These are phyloP conservation scores for Megaleporinus macrocephalus DNA, from an alignment of 2,113 vertebrate species.

Conservation along the genomic window DNA sequence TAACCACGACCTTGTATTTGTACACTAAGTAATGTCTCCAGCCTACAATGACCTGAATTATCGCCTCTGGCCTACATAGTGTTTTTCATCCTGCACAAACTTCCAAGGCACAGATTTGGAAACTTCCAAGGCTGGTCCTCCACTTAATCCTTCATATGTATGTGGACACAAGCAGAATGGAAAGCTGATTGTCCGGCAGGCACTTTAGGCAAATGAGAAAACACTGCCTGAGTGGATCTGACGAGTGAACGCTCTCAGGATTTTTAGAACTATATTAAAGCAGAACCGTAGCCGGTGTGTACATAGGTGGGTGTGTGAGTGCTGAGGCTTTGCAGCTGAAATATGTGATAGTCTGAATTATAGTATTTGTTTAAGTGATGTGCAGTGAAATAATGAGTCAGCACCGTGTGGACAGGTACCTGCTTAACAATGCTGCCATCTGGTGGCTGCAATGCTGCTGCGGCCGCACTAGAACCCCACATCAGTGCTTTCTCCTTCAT, in stretches of 20 bases:
- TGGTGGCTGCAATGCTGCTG: constrained; percentile 3
- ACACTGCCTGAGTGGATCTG: neutral
- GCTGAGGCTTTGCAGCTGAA: neutral
- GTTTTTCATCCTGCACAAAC: constrained; percentile 41
- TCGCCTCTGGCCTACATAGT: constrained; percentile 53
- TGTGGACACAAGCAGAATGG: too few relatives aligned
- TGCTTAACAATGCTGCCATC: constrained; percentile 22
- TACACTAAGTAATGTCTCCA: constrained; percentile 51
- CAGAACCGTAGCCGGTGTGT: neutral
- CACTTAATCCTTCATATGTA: too few relatives aligned
- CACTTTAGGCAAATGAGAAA: neutral
- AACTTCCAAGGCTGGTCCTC: neutral
- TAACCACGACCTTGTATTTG: constrained; percentile 59
- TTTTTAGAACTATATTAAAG: neutral
- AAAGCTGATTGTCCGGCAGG: too few relatives aligned
- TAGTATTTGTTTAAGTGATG: constrained; percentile 10
- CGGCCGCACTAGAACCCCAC: neutral
- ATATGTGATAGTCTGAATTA: neutral
- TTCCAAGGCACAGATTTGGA: neutral
- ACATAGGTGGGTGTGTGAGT: neutral
- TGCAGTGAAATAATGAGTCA: constrained; percentile 33
- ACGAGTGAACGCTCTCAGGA: neutral
- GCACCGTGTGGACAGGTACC: neutral
- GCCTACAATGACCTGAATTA: constrained; percentile 55
- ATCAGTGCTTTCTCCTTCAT: neutral